Conservation (phyloP, 2,797 vertebrate genomes). For the Gallinago stenura region DNA sequence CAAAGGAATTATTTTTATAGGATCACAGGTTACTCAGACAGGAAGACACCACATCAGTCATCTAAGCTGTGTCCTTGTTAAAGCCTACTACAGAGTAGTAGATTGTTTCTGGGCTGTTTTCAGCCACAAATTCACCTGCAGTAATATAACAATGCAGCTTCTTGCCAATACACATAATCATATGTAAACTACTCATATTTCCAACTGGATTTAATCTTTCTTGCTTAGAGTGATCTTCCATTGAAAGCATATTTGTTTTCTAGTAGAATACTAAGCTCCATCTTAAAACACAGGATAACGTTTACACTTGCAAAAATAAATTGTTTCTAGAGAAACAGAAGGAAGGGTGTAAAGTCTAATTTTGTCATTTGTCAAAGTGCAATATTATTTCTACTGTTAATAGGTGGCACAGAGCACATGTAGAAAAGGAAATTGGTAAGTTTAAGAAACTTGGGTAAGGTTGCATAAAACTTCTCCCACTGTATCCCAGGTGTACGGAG, state of each 20-base stretch:
- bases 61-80: background rate
- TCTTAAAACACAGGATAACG: background rate
- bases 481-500: background rate
- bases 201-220: background rate
- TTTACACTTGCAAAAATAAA: background rate
- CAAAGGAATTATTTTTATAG: background rate
- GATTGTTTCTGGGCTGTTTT: background rate
- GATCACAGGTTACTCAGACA: background rate
- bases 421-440: background rate
- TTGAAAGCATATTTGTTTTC: background rate
- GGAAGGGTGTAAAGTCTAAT: background rate
- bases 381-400: background rate
- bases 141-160: background rate
- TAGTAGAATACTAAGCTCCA: background rate
- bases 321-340: background rate
- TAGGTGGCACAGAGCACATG: background rate
- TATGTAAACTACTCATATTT: background rate
- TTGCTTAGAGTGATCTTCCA: background rate
- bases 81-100: background rate
- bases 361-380: background rate
- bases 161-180: background rate
- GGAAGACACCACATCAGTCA: background rate
- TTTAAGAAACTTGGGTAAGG: background rate
- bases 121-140: background rate
- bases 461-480: background rate